Percentiles rank a stretch among this genome's conserved stretches.
Evolutionary conservation across 2,113 vertebrate species (phyloP).

Genomic region (Megaptera novaeangliae): DNA sequence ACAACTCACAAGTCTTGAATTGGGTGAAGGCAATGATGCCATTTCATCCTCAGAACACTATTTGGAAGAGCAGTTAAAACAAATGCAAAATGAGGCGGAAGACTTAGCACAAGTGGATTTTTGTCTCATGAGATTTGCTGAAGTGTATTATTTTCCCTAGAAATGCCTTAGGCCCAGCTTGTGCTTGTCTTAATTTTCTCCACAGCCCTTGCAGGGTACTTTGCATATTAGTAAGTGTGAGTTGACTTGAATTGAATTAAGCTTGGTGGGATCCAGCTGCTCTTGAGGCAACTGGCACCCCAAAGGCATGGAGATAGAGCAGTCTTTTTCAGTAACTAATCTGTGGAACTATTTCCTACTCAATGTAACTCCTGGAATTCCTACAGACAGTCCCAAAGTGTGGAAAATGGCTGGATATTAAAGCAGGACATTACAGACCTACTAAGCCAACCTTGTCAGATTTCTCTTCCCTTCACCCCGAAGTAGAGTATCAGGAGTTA

Average conservation of each 20-base stretch:
- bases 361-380: background rate
- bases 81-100: background rate
- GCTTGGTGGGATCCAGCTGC: background rate
- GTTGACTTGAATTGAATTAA: background rate
- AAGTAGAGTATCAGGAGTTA: background rate
- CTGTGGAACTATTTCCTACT: background rate
- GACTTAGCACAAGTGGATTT: background rate
- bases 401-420: background rate
- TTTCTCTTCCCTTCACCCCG: background rate
- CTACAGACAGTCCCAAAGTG: background rate
- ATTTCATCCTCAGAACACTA: background rate
- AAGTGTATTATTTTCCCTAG: background rate
- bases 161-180: background rate
- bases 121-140: background rate
- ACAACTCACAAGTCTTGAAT: background rate
- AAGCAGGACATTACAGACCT: background rate
- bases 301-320: background rate
- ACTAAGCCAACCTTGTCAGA: background rate
- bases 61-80: constrained; percentile 10
- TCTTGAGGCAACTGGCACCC: background rate
- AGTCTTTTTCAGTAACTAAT: background rate
- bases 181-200: background rate
- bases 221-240: background rate
- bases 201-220: background rate
- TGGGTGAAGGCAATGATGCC: background rate